Evolutionary conservation across 2,113 vertebrate species (phyloP).

Genomic region (Cricetomys ansorgei): DNA sequence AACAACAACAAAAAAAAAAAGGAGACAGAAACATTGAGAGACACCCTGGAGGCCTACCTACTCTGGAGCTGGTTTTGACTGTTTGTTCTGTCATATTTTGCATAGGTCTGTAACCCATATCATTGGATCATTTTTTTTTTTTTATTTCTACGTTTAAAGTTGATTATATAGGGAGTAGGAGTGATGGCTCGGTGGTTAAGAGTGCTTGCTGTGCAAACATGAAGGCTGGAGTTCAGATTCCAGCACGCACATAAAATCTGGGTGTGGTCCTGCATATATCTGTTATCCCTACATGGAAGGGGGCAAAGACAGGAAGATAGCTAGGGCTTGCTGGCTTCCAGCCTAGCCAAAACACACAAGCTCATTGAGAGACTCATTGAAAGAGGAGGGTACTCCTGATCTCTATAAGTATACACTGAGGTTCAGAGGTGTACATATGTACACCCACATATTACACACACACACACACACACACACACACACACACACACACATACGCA

Average conservation of each 20-base stretch:
- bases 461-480: accelerated
- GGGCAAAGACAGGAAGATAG: too few species aligned
- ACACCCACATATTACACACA: background rate
- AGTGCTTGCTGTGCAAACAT: background rate
- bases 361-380: background rate
- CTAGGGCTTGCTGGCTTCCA: background rate
- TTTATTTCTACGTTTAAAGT: background rate
- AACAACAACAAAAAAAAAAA: too few species aligned
- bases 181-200: background rate
- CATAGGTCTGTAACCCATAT: background rate
- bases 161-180: too few species aligned
- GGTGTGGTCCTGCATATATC: background rate
- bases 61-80: background rate
- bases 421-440: background rate
- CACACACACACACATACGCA: background rate
- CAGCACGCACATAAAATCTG: background rate
- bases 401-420: too few species aligned
- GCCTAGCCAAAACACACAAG: background rate
- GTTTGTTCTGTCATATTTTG: background rate
- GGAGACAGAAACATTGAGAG: background rate
- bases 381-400: background rate
- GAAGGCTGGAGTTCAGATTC: background rate
- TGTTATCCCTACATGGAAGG: background rate
- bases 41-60: background rate
- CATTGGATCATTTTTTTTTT: background rate